A percentile compares a stretch with the other conserved stretches of the same genome.
These are phyloP conservation scores for Discoglossus pictus DNA, from an alignment of 2,797 vertebrate species.

Conservation along the genomic window DNA sequence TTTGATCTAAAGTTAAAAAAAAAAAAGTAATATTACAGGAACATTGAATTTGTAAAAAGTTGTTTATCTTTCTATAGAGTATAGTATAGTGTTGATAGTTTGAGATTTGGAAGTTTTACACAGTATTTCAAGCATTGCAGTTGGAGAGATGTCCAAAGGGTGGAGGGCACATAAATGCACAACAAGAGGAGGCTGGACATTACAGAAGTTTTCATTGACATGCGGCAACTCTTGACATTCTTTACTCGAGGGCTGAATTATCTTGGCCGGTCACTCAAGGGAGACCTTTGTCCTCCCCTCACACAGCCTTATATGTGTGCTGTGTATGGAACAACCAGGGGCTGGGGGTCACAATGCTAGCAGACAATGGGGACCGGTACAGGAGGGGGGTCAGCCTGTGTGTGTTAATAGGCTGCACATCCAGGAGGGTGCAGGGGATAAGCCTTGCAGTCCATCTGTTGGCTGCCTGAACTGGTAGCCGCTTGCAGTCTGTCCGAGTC, in stretches of 20 bases:
- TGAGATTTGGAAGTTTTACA: too few relatives aligned
- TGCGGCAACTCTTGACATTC: conserved; percentile 28
- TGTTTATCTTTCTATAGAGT: too few relatives aligned
- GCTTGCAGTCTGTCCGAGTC: conserved; percentile 78
- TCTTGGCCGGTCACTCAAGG: background rate
- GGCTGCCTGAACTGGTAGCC: conserved; percentile 66
- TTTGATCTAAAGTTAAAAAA: too few relatives aligned
- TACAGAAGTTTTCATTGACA: conserved; percentile 7
- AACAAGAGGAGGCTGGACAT: background rate
- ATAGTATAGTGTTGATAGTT: too few relatives aligned
- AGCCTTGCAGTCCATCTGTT: conserved; percentile 90
- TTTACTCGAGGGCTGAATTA: conserved; percentile 8
- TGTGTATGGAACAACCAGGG: conserved; percentile 7
- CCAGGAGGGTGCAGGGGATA: conserved; percentile 34
- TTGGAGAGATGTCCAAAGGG: background rate
- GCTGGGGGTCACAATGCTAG: conserved; percentile 19
- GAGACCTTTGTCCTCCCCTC: conserved; percentile 18
- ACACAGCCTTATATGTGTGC: background rate
- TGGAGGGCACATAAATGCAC: conserved; percentile 15
- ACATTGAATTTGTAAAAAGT: too few relatives aligned
- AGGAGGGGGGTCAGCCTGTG: conserved; percentile 5
- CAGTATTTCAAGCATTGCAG: too few relatives aligned
- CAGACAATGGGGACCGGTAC: conserved; percentile 24
- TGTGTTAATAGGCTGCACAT: conserved; percentile 53
- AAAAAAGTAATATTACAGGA: too few relatives aligned